Evolutionary conservation across 2,113 vertebrate genomes (phyloP), one percentile per base, ranked within the genome.

Genomic region (Anoura caudifer): DNA sequence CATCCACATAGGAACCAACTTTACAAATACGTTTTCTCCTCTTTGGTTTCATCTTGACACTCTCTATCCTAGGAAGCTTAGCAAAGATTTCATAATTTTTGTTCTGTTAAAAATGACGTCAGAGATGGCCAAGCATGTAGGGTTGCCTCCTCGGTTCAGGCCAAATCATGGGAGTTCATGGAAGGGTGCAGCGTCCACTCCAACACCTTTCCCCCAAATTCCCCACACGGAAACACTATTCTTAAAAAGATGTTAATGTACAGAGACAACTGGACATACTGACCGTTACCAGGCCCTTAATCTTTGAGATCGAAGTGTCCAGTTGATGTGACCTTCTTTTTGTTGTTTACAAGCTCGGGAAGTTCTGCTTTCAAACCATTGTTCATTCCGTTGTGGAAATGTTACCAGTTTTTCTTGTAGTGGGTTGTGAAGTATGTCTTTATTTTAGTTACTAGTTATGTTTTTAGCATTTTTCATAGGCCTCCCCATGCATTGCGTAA

Each of bases 341-440:
- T 87, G 16, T 86, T 80, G 63, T 95, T 95, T 61, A 36, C 11
- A 72, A 59, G 47, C 81, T 83, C 94, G 82, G 33, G 90, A 70
- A 95, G 56, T 90, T 84, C 43, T 94, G 47, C 76, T 92, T 95
- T 95, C 50, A 81, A 73, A 61, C 85, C 70, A 86, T 65, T 89
- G 20, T 50, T 93, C 50, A 69, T 86, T 93, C 22, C 26, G 3
- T 72, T 86, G 7, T 88, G 54, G 38, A 76, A 52, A 90, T 2
- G 81, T 85, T 52, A 59, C 84, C 75, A 92, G 22, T 79, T 77
- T 13, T 92, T 95, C 59, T 88, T 95, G 69, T 94, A 82, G 38
- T 73, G 52, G 41, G 47, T 50, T 65, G 41, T 70, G 87, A 94
- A 94, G 87, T 91, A 70, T n/a, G 0, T 94, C 56, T 91, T 59